Base-by-base conservation (phyloP, 2,888 invertebrate species). In the Apamea anceps region DNA sequence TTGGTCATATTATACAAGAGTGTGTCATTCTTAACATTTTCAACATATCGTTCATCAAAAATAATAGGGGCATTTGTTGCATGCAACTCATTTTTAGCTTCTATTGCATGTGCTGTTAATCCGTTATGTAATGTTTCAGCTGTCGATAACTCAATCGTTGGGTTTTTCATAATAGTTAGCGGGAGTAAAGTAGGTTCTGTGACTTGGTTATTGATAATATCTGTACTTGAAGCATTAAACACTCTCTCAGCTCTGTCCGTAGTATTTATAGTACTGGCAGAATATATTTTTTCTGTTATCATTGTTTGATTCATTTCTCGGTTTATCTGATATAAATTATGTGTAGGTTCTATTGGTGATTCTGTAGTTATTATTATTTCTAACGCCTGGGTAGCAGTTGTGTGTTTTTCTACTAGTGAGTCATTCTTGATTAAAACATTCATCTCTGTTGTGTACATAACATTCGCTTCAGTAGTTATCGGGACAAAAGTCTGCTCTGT, bases 251-350 rank as follows among this genome's bases (percentile, higher is more conserved):
- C 28, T 5, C 0, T 68, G 32, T 70, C 62, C 42, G 37, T 65
- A 32, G 72, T 68, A 37, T 45, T 65, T 18, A 60, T 65, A 45
- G 48, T 48, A 57, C 67, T 48, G 1, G 3, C 1, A 7, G 8
- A 32, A 71, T 62, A 28, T 15, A 57, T 66, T 15, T 60, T 70
- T 72, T 32, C 70, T 45, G 54, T 62, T 67, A 51, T 32, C 13
- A 57, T 37, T 62, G 63, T 54, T 67, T 67, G n/a, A 18, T 71
- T 82, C 0, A 54, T 71, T 51, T 82, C 48, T 48, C 5, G 51
- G 13, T 76, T 62, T 28, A 83, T 54, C n/a, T 73, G 68, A 76
- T 84, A 62, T 37, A 73, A 57, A 63, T 66, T 77, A 48, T 81
- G 37, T 18, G 66, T 71, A 32, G 25, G 15, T 63, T 28, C n/a